Base-by-base conservation (phyloP, 2,113 vertebrate genomes). In the Spea bombifrons region DNA sequence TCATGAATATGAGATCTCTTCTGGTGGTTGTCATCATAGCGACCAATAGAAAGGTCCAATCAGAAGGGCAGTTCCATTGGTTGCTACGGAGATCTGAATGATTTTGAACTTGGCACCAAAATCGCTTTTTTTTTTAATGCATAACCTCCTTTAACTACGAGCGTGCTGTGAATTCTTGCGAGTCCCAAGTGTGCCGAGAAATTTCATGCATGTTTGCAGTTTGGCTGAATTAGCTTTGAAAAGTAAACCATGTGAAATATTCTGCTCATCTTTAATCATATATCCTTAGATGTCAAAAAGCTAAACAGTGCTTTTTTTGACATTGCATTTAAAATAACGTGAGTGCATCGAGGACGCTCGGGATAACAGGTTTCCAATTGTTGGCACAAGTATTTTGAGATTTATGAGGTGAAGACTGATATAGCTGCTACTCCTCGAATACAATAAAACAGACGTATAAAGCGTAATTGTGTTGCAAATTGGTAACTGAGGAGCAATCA, bases 251-350 rank as follows among this genome's bases (percentile, higher is more conserved):
- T 43, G 12, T 45, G 65, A 57, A 76, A 65, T 67, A 47, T 9
- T 67, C 15, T 13, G 43, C 65, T 47, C 50, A 5, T 69, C 66
- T 57, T 59, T 48, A 68, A 76, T 76, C 50, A 77, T 49, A 70
- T 50, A 52, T 77, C 55, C 75, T 61, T 7, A 46, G 48, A 50
- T 71, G 67, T 44, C 67, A 70, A 49, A 47, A 61, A 17, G 48
- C 59, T 63, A 64, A 61, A 50, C 52, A 59, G 52, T 64, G 49
- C 66, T 63, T 77, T 77, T n/a, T 49, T 61, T 15, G 55, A 70
- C 53, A 77, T 76, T 68, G 69, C 75, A 61, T 77, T 8, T 44
- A 57, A 76, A 76, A 76, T 66, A 69, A 57, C 65, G 68, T 61
- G 44, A 52, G 59, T 57, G 75, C 75, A 68, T 53, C 67, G 63